Percentiles rank a stretch among this genome's conserved stretches.
Evolutionary conservation across 2,888 invertebrate species (phyloP).

Genomic region (Melanotus villosus): DNA sequence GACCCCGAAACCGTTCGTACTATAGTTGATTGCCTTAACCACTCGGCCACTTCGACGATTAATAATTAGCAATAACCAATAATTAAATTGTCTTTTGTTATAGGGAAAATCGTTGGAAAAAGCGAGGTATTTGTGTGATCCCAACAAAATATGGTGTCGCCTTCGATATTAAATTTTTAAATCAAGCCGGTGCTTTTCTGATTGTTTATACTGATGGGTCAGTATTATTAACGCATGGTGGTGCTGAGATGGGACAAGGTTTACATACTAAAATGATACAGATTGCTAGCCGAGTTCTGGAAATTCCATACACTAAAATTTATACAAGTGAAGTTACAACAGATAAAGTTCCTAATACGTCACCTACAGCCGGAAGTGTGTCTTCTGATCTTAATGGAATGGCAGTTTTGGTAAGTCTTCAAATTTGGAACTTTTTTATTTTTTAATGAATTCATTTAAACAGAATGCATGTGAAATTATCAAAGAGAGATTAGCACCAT

Average conservation of each 20-base stretch:
- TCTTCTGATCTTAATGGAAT: slow-evolving; percentile 93
- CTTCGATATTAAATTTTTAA: slow-evolving; percentile 81
- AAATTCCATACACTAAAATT: slow-evolving; percentile 79
- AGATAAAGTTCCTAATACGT: slow-evolving; percentile 93
- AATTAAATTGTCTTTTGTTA: too few species aligned
- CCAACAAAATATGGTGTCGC: slow-evolving; percentile 91
- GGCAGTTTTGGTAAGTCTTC: slow-evolving; percentile 79
- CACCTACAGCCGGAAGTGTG: slow-evolving; percentile 90
- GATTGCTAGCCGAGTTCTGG: slow-evolving; percentile 83
- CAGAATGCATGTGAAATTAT: slow-evolving; percentile 85
- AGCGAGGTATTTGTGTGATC: slow-evolving; percentile 85
- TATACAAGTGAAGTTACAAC: slow-evolving; percentile 88
- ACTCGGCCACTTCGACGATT: too few species aligned
- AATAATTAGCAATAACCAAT: too few species aligned
- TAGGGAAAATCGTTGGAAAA: slow-evolving; percentile 87
- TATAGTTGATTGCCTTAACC: too few species aligned
- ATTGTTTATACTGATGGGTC: slow-evolving; percentile 92
- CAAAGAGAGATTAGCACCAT: slow-evolving; percentile 80
- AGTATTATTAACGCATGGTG: slow-evolving; percentile 90
- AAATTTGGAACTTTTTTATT: not conserved
- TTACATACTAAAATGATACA: slow-evolving; percentile 97
- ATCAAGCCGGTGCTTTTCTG: slow-evolving; percentile 90
- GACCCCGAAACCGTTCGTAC: too few species aligned
- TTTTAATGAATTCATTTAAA: not conserved
- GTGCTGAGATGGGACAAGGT: slow-evolving; percentile 98